Conservation (phyloP, 1,140 invertebrate species). For the Drosophila pachea region DNA sequence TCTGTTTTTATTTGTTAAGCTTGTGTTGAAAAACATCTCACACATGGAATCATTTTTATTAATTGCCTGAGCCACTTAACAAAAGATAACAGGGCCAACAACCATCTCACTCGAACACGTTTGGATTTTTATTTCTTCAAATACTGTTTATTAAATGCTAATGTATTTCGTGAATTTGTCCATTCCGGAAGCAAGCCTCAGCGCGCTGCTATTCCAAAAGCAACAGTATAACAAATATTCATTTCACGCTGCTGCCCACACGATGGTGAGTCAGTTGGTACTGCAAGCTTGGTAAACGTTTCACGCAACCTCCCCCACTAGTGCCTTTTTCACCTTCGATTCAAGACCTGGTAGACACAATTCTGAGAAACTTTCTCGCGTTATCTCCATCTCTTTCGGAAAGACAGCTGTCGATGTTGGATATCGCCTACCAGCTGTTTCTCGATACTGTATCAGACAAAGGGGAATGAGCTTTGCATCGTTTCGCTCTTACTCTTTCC, state of each 20-base stretch:
- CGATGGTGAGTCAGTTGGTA: slow-evolving; percentile 16
- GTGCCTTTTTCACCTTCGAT: background rate
- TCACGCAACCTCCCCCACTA: background rate
- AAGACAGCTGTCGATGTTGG: slow-evolving; percentile 15
- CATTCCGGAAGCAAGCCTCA: slow-evolving; percentile 58
- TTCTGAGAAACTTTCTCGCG: slow-evolving; percentile 35
- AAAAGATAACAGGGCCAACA: slow-evolving; percentile 13
- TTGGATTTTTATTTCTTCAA: background rate
- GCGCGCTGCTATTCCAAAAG: slow-evolving; percentile 38
- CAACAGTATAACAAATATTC: slow-evolving; percentile 30
- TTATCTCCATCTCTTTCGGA: background rate
- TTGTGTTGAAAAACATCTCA: slow-evolving; percentile 24
- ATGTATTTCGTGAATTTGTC: slow-evolving; percentile 58
- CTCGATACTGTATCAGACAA: background rate
- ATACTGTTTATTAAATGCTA: slow-evolving; percentile 35
- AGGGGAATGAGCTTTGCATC: slow-evolving; percentile 17
- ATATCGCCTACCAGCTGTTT: slow-evolving; percentile 28
- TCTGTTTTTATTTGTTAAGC: slow-evolving; percentile 35
- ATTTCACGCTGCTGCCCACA: slow-evolving; percentile 50
- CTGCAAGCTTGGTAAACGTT: no score
- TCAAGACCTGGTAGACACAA: slow-evolving; percentile 14
- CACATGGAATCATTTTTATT: slow-evolving; percentile 46
- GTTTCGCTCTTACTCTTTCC: slow-evolving; percentile 17
- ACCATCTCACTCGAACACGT: slow-evolving; percentile 23
- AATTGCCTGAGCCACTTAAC: slow-evolving; percentile 23